Evolutionary conservation across 2,797 vertebrate species (phyloP), one percentile per base, ranked within the genome.

Genomic region (Eremophila alpestris): DNA sequence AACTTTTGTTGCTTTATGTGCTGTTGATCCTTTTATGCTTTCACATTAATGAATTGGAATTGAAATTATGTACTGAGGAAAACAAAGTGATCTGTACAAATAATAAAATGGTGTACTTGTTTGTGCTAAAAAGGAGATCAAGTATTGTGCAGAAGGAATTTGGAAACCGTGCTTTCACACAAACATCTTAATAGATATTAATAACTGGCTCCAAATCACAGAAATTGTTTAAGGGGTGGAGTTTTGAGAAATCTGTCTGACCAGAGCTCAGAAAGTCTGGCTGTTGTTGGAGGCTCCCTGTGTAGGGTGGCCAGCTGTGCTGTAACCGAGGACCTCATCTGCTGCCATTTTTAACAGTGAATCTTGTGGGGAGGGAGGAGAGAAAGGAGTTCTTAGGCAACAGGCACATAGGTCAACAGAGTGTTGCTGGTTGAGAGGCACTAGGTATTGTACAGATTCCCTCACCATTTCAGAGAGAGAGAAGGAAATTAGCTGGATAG

Each of bases 21-120:
- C 21, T 5, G 65, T 73, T 90, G 65, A 76, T 94, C 85, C 89
- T 88, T 96, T 93, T 80, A 75, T 94, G 59, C 65, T 90, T 95
- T 95, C 84, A 92, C 92, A 91, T 92, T 92, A 95, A 97, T 94
- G 86, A 95, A 92, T 88, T 95, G 88, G 92, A 95, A 94, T 74
- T 83, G 77, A 90, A 94, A 83, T 78, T 86, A 67, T 73, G 76
- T 83, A 32, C 82, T 32, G 90, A 83, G 85, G 60, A 93, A 83
- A 92, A 95, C 89, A 95, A 94, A 92, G 87, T 86, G 64, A 93
- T 92, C 93, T 77, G 63, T 93, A 85, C 71, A 79, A 96, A 88
- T 89, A 95, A 84, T 80, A 77, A 94, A 91, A 76, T 56, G 34
- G 22, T 73, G 81, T 93, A 76, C 76, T 87, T 87, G 41, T 89